Percentiles rank a stretch among this genome's conserved stretches.
Evolutionary conservation across 2,113 vertebrate species (phyloP).

Genomic region (Empidonax traillii): DNA sequence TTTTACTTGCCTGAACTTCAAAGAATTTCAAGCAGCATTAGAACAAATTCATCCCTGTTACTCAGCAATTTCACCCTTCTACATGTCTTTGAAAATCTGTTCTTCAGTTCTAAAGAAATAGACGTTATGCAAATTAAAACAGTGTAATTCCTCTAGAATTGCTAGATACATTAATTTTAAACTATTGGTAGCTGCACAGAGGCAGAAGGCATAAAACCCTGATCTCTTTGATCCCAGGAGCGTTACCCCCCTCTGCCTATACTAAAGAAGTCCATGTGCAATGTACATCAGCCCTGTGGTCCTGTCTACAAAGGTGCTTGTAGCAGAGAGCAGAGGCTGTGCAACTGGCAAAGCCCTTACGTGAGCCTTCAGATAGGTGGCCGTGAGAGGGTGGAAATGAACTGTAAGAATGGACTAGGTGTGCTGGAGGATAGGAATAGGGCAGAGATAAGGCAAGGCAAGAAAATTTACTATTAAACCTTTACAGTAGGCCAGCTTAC

Average conservation of each 20-base stretch:
- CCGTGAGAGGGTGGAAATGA: background rate
- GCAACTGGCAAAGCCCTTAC: background rate
- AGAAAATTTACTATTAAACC: background rate
- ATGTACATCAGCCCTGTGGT: background rate
- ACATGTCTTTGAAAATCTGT: background rate
- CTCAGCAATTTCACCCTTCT: slow-evolving; percentile 9
- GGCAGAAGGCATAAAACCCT: background rate
- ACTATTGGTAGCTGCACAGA: background rate
- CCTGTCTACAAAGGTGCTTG: background rate
- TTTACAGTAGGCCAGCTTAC: background rate
- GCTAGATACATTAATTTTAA: background rate
- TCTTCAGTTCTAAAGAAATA: background rate
- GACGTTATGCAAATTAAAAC: slow-evolving; percentile 32
- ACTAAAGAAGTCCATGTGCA: background rate
- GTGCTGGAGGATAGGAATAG: background rate
- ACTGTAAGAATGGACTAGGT: background rate
- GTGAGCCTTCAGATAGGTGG: background rate
- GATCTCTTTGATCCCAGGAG: background rate
- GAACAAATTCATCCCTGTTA: slow-evolving; percentile 1
- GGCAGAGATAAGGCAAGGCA: background rate
- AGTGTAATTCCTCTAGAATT: background rate
- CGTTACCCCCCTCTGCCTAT: background rate
- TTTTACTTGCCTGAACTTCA: slow-evolving; percentile 20
- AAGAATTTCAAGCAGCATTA: slow-evolving; percentile 18
- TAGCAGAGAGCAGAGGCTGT: background rate